Conservation (phyloP, 2,797 vertebrate species). For the Heterohyrax brucei region DNA sequence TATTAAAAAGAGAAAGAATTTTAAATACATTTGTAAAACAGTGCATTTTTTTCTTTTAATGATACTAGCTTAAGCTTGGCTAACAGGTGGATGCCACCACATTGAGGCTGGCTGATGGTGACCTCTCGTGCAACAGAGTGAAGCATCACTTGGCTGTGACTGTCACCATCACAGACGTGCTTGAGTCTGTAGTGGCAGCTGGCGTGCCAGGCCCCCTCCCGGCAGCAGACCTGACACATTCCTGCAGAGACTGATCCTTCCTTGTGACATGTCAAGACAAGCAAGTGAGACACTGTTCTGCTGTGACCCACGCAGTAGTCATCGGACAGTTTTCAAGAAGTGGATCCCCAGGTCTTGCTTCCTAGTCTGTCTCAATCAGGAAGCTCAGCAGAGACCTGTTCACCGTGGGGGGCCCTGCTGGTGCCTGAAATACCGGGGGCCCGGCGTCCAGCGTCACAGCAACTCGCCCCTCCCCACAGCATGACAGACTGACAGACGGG, state of each 20-base stretch:
- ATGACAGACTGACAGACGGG: background rate
- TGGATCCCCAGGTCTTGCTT: background rate
- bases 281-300: background rate
- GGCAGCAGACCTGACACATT: background rate
- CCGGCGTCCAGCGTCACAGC: background rate
- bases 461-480: background rate
- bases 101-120: background rate
- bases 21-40: constrained; percentile 49
- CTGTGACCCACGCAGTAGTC: background rate
- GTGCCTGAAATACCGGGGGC: background rate
- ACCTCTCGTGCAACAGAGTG: background rate
- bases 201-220: no score
- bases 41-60: background rate
- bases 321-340: background rate
- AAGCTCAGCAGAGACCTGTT: background rate
- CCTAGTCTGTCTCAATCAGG: background rate
- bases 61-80: background rate
- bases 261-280: background rate
- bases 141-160: background rate
- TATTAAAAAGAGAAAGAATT: background rate
- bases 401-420: no score
- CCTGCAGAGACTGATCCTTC: background rate
- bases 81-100: no score
- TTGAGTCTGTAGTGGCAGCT: background rate
- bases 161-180: background rate